Evolutionary conservation across 2,797 vertebrate genomes (phyloP).

Genomic region (Acanthornis magna): DNA sequence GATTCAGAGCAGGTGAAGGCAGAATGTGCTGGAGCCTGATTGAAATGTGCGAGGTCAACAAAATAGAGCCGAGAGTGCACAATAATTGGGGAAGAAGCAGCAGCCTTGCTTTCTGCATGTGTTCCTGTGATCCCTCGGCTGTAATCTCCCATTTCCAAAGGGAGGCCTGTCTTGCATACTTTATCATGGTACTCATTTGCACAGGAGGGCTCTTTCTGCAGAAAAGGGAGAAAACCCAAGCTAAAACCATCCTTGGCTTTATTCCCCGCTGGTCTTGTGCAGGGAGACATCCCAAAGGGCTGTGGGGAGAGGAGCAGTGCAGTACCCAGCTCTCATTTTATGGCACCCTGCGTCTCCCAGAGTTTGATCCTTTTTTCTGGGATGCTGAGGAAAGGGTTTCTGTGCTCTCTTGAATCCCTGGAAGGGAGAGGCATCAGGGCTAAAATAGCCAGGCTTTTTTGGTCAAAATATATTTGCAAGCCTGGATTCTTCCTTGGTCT

Average conservation of each 20-base stretch:
- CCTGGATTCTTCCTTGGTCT: background rate
- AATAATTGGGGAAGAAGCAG: constrained; percentile 72
- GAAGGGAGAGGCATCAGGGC: background rate
- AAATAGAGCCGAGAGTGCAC: constrained; percentile 66
- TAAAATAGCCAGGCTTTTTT: background rate
- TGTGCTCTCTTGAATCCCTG: background rate
- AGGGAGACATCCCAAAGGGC: background rate
- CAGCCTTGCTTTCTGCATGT: constrained; percentile 42
- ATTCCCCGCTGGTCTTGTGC: background rate
- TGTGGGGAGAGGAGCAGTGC: background rate
- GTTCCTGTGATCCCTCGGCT: constrained; percentile 55
- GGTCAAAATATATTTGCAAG: background rate
- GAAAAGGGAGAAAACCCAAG: background rate
- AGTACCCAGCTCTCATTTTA: background rate
- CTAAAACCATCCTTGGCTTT: background rate
- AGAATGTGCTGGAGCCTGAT: constrained; percentile 69
- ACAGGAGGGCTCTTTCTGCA: background rate
- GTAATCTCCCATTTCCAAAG: constrained; percentile 65
- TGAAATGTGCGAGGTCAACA: constrained; percentile 78
- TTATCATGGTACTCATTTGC: constrained; percentile 2
- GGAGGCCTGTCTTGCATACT: constrained; percentile 65
- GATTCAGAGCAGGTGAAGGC: constrained; percentile 74
- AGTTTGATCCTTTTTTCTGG: background rate
- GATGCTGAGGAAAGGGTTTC: background rate
- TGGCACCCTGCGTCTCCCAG: background rate